Evolutionary conservation across 2,888 invertebrate species (phyloP).

Genomic region (Andrena hattorfiana): DNA sequence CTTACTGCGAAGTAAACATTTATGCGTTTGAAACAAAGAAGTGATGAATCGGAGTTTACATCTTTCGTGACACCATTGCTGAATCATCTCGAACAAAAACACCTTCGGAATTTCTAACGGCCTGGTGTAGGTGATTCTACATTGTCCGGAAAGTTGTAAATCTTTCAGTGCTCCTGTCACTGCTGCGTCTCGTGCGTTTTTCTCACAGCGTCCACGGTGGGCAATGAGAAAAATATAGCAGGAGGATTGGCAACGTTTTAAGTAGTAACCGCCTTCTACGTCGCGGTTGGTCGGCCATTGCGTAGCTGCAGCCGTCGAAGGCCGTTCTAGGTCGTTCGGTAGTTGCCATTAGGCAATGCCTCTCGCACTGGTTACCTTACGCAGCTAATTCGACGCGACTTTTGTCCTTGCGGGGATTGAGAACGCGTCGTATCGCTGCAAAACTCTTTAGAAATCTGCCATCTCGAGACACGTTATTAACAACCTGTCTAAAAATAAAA

Average conservation of each 20-base stretch:
- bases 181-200: slow-evolving; percentile 12
- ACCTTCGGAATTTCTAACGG: not conserved
- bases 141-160: slow-evolving; percentile 29
- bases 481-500: not conserved
- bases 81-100: too few species aligned
- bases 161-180: slow-evolving; percentile 9
- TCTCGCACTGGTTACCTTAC: slow-evolving; percentile 69
- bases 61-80: not conserved
- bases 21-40: too few species aligned
- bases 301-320: slow-evolving; percentile 71
- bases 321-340: slow-evolving; percentile 79
- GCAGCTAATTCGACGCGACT: slow-evolving; percentile 55
- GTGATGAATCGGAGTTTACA: too few species aligned
- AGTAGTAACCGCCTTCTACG: slow-evolving; percentile 72
- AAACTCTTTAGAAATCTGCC: slow-evolving; percentile 16
- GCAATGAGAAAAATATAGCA: slow-evolving; percentile 53
- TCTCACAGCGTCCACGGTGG: slow-evolving; percentile 34
- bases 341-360: slow-evolving; percentile 67
- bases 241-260: slow-evolving; percentile 62
- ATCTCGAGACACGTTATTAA: not conserved
- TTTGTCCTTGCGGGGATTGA: slow-evolving; percentile 66
- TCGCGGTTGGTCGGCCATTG: slow-evolving; percentile 75
- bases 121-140: not conserved
- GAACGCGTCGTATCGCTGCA: slow-evolving; percentile 31
- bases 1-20: too few species aligned